Evolutionary conservation across 1,140 invertebrate species (phyloP), one percentile per base, ranked within the genome.

Genomic region (Anoplolepis gracilipes): DNA sequence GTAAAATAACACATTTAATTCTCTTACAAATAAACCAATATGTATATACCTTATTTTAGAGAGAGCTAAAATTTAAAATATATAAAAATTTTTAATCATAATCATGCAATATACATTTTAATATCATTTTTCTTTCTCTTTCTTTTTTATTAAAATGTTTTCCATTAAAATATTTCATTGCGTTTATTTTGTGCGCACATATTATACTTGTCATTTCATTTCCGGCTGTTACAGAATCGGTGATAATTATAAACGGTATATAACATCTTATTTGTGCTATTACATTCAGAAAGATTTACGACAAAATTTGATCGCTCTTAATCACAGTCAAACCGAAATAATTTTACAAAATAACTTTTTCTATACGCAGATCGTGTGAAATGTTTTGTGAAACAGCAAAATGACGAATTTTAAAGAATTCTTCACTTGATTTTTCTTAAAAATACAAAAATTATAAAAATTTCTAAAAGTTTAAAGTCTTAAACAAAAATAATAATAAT

Each of bases 81-180:
- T 70, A 28, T 53, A n/a, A n/a, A n/a, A n/a, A n/a, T n/a, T n/a
- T n/a, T n/a, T n/a, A n/a, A n/a, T n/a, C n/a, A n/a, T n/a, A 70
- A 36, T 7, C 25, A 25, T 19, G 55, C 33, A 11, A 13, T 72
- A 2, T 73, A 28, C 10, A 72, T 22, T 36, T 73, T n/a, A 25
- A 19, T 16, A 36, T 36, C 36, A 36, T 36, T 8, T 46, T 13
- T 46, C 39, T 10, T 10, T 46, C 13, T 46, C 42, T 13, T 2
- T 46, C 42, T 72, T 30, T 1, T n/a, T 11, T 36, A 10, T 36
- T n/a, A n/a, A n/a, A n/a, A n/a, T n/a, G n/a, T n/a, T n/a, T n/a
- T n/a, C n/a, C n/a, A 7, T 33, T 2, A 55, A 73, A n/a, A 36
- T 73, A 73, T 57, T 73, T 73, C 33, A n/a, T n/a, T n/a, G n/a